Conservation (phyloP, 2,797 vertebrate species). For the Gambusia yucatana region DNA sequence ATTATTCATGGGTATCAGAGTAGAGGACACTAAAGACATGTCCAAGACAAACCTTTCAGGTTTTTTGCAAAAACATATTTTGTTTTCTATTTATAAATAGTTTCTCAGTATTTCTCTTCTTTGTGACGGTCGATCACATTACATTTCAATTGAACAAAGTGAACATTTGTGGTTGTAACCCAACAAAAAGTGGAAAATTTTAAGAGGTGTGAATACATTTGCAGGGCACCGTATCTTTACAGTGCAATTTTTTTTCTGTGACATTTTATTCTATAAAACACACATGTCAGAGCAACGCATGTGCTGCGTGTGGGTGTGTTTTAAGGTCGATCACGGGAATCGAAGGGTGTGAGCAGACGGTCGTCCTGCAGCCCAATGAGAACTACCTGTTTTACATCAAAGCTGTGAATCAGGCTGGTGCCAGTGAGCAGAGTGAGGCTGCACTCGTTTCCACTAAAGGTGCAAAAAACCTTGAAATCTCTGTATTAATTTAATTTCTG, state of each 20-base stretch:
- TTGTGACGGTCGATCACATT: not conserved
- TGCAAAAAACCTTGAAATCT: slow-evolving; percentile 40
- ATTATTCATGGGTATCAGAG: not conserved
- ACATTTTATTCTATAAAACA: not conserved
- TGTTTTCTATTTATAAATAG: not conserved
- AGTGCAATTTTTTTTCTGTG: not conserved
- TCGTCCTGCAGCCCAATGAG: slow-evolving; percentile 90
- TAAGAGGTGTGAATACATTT: not conserved
- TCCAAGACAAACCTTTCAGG: not conserved
- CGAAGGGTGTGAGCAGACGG: slow-evolving; percentile 84
- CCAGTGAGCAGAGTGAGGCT: slow-evolving; percentile 95
- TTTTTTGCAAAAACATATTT: not conserved
- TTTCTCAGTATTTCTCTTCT: not conserved
- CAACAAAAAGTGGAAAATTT: not conserved
- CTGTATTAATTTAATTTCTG: too few species aligned
- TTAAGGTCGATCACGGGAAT: slow-evolving; percentile 91
- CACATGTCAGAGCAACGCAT: not conserved
- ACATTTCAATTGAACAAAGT: not conserved
- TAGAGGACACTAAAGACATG: not conserved
- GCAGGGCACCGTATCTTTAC: not conserved
- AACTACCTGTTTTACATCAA: slow-evolving; percentile 97
- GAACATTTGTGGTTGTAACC: not conserved
- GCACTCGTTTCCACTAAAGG: slow-evolving; percentile 96
- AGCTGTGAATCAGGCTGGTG: slow-evolving; percentile 89
- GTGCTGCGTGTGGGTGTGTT: slow-evolving; percentile 4